Percentiles rank a stretch among this genome's conserved stretches.
phyloP scores from a whole-genome alignment of 2,113 vertebrate genomes.

The Trochalopteron elliotii region DNA sequence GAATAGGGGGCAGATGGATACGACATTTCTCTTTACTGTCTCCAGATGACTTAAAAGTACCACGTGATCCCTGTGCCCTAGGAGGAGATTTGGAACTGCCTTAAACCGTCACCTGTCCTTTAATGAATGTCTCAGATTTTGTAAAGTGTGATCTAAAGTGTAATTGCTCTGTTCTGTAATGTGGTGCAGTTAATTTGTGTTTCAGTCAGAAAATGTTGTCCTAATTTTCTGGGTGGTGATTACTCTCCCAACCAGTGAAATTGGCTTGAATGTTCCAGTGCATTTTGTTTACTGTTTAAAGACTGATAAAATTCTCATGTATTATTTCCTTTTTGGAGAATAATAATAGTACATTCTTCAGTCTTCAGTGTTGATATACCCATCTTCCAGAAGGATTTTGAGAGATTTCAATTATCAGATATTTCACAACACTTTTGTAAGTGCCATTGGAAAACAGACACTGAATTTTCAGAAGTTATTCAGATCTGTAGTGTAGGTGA shows the following conservation, averaged over 20 bases:
- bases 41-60: slow-evolving; percentile 32
- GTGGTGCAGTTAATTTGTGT: slow-evolving; percentile 42
- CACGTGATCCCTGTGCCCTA: slow-evolving; percentile 21
- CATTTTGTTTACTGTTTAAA: slow-evolving; percentile 41
- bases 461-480: background rate
- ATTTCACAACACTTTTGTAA: background rate
- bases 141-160: background rate
- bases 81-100: slow-evolving; percentile 24
- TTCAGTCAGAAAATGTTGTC: slow-evolving; percentile 23
- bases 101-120: slow-evolving; percentile 24
- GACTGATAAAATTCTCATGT: slow-evolving; percentile 26
- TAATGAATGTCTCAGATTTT: slow-evolving; percentile 8
- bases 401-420: slow-evolving; percentile 23
- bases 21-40: slow-evolving; percentile 32
- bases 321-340: slow-evolving; percentile 8
- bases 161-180: slow-evolving; percentile 19
- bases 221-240: slow-evolving; percentile 53
- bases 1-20: slow-evolving; percentile 51
- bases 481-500: background rate
- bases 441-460: background rate
- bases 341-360: slow-evolving; percentile 8
- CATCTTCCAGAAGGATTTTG: slow-evolving; percentile 7
- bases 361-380: slow-evolving; percentile 1
- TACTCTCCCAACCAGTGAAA: slow-evolving; percentile 34
- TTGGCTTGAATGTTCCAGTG: slow-evolving; percentile 30